Base-by-base conservation (phyloP, 2,113 vertebrate genomes). In the Artemisiospiza belli region DNA sequence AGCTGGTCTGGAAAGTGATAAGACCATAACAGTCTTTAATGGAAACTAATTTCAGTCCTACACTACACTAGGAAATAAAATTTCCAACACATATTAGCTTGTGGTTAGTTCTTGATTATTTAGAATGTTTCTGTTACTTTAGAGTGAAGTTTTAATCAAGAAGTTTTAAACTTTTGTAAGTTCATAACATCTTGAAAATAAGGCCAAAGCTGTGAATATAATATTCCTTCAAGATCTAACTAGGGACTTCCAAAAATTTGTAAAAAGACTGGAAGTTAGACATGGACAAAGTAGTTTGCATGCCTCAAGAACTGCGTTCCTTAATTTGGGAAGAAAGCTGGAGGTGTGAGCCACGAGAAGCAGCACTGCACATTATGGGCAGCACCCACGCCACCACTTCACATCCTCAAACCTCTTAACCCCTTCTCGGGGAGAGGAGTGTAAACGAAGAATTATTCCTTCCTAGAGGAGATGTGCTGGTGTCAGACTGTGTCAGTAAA, bases 1-100 rank as follows among this genome's bases (percentile, higher is more conserved):
- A 92, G 81, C 73, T 78, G 87, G 33, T 91, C 83, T 94, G 73
- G 46, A 72, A 91, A 92, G 87, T 13, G 80, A 5, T 80, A 95
- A 92, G 47, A 89, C 77, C 7, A 0, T 83, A 87, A 70, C 0
- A 80, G 23, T 78, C 52, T 64, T 90, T 51, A 92, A 89, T 55
- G 33, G 57, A 94, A 89, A 87, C 75, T 87, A 12, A 92, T 84
- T 84, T 92, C 83, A 87, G 54, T 46, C 52, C 52, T 46, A 74
- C 0, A 2, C 35, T 86, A 81, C 14, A 25, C 18, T 27, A 87
- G 23, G 35, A 95, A 91, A 91, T 83, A 83, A 92, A 62, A 91
- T 84, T 81, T 63, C 39, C 59, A 92, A 15, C 14, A 61, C 10
- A 15, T 70, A 84, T 55, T 74, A 89, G 79, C 70, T 57, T 64